Conservation (phyloP, 2,888 invertebrate genomes). For the Spisula subtruncata region DNA sequence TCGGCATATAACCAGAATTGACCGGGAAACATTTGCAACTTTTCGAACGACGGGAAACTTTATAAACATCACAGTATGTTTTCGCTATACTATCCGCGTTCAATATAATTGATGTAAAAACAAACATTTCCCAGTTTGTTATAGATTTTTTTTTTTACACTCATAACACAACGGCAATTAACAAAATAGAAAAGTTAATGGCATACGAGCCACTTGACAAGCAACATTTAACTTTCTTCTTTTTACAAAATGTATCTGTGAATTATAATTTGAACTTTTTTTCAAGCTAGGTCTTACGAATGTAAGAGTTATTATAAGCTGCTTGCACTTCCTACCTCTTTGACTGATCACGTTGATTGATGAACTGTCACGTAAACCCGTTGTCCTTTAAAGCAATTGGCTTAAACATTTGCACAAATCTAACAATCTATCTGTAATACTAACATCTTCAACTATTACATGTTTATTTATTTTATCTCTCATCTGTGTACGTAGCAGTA, state of each 20-base stretch:
- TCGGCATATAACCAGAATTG: too few species aligned
- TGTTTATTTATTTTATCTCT: neutral
- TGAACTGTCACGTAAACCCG: constrained; percentile 1
- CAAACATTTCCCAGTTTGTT: too few species aligned
- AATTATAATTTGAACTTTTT: neutral
- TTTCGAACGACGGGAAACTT: too few species aligned
- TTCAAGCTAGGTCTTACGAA: neutral
- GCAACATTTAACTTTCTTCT: too few species aligned
- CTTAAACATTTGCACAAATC: constrained; percentile 16
- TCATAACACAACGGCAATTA: too few species aligned
- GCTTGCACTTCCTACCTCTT: neutral
- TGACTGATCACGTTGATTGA: neutral
- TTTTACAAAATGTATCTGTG: neutral
- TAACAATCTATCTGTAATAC: neutral
- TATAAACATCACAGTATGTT: too few species aligned
- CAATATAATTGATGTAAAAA: too few species aligned
- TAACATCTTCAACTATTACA: neutral
- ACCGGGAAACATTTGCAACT: too few species aligned
- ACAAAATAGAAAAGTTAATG: too few species aligned
- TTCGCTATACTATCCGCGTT: too few species aligned
- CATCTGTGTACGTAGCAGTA: neutral
- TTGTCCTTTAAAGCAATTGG: neutral
- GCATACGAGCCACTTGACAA: too few species aligned
- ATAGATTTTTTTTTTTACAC: too few species aligned
- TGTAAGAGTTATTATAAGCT: constrained; percentile 27